phyloP scores from a whole-genome alignment of 2,113 vertebrate genomes.

The Myrmecobius fasciatus region DNA sequence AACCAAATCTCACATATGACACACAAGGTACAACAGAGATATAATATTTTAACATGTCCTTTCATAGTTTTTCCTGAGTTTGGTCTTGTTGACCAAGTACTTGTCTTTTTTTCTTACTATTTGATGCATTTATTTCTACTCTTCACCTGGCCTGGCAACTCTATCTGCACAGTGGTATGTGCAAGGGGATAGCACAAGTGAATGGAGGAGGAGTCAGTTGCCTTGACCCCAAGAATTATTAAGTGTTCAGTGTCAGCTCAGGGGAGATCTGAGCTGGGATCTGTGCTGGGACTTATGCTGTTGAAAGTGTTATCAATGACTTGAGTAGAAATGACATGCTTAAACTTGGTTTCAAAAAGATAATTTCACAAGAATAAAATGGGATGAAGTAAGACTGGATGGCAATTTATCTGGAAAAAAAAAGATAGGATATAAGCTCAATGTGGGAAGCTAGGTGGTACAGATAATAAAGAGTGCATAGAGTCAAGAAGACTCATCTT shows the following conservation, averaged over 20 bases:
- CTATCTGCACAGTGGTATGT: too few species aligned
- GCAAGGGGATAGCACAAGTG: too few species aligned
- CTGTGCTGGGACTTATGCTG: neutral
- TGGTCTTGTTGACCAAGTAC: neutral
- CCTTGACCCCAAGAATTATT: neutral
- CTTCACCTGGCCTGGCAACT: neutral
- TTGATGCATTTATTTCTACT: neutral
- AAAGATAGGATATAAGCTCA: neutral
- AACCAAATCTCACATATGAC: conserved; percentile 23
- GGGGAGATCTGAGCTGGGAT: neutral
- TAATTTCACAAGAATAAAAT: neutral
- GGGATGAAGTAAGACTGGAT: neutral
- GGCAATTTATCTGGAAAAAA: neutral
- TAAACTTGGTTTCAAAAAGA: neutral
- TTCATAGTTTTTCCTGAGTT: neutral
- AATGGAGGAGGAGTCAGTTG: neutral
- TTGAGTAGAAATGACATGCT: neutral
- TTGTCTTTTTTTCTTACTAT: neutral
- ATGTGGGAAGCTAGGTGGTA: neutral
- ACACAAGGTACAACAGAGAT: conserved; percentile 30
- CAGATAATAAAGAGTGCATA: neutral
- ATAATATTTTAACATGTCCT: conserved; percentile 10
- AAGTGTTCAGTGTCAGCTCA: neutral
- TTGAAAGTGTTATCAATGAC: neutral
- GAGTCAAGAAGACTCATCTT: neutral